Percentiles rank a stretch among this genome's conserved stretches.
phyloP scores from a whole-genome alignment of 2,888 invertebrate genomes.

The Ormyrus rosae region DNA sequence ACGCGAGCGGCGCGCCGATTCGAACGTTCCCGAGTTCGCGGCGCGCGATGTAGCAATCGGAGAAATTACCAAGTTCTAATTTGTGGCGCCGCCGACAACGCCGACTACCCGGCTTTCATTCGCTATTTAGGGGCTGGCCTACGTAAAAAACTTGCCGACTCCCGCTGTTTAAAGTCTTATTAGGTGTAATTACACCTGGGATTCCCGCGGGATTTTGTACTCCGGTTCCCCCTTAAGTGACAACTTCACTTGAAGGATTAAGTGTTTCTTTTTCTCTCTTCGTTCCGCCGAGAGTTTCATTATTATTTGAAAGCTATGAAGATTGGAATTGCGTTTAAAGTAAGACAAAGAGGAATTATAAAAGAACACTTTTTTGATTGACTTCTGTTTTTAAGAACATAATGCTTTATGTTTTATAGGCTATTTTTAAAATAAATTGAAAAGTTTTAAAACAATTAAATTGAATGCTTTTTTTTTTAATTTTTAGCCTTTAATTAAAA shows the following conservation, averaged over 20 bases:
- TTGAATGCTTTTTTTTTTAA: too few species aligned
- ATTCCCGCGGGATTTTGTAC: constrained; percentile 5
- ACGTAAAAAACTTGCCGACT: constrained; percentile 3
- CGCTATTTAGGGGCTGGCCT: constrained; percentile 1
- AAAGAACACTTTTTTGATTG: too few species aligned
- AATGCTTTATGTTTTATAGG: too few species aligned
- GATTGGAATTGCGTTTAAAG: too few species aligned
- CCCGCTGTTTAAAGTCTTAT: constrained; percentile 19
- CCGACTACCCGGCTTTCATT: neutral
- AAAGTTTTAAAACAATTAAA: too few species aligned
- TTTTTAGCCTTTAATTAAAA: too few species aligned
- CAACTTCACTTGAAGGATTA: neutral
- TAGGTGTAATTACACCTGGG: constrained; percentile 22
- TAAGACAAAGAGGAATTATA: too few species aligned
- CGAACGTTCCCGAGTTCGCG: constrained; percentile 50
- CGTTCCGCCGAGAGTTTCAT: neutral
- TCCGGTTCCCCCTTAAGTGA: neutral
- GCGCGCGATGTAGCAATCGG: constrained; percentile 54
- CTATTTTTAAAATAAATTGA: too few species aligned
- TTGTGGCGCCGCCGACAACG: constrained; percentile 45
- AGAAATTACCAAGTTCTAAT: constrained; percentile 63
- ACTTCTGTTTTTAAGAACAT: too few species aligned
- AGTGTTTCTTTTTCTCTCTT: neutral
- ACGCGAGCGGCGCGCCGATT: constrained; percentile 57
- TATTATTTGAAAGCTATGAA: too few species aligned